Percentiles rank a stretch among this genome's conserved stretches.
phyloP scores from a whole-genome alignment of 2,113 vertebrate species.

The Calyptomena viridis region DNA sequence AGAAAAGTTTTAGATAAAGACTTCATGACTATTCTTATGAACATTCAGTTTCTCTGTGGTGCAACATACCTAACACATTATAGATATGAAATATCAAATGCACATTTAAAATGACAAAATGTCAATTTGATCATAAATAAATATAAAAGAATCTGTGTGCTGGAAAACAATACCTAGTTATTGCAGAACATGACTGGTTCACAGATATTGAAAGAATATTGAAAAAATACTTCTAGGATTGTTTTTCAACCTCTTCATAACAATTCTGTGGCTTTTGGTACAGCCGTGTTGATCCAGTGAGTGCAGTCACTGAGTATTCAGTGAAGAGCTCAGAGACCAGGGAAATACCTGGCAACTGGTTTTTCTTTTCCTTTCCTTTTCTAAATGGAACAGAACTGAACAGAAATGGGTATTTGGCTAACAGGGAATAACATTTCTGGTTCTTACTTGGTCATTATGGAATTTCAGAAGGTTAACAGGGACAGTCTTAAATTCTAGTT shows the following conservation, averaged over 20 bases:
- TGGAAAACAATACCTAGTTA: not conserved
- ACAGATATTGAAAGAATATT: not conserved
- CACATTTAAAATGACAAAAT: constrained; percentile 1
- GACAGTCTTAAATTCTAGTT: not conserved
- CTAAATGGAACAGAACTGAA: not conserved
- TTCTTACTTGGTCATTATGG: not conserved
- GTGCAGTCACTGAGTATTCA: not conserved
- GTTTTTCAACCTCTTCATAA: not conserved
- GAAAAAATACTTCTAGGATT: not conserved
- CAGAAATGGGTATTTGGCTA: not conserved
- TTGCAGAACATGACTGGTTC: not conserved
- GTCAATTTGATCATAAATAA: not conserved
- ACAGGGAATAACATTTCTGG: not conserved
- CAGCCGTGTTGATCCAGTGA: not conserved
- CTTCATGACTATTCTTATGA: not conserved
- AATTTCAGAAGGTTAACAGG: not conserved
- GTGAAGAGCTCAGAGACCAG: not conserved
- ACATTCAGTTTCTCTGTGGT: not conserved
- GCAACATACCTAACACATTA: not conserved
- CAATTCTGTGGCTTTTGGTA: not conserved
- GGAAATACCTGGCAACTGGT: not conserved
- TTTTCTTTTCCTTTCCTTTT: not conserved
- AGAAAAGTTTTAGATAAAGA: not conserved
- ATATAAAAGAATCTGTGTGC: not conserved
- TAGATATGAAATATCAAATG: not conserved